Percentiles rank a stretch among this genome's conserved stretches.
phyloP scores from a whole-genome alignment of 2,113 vertebrate genomes.

The Melanerpes formicivorus region DNA sequence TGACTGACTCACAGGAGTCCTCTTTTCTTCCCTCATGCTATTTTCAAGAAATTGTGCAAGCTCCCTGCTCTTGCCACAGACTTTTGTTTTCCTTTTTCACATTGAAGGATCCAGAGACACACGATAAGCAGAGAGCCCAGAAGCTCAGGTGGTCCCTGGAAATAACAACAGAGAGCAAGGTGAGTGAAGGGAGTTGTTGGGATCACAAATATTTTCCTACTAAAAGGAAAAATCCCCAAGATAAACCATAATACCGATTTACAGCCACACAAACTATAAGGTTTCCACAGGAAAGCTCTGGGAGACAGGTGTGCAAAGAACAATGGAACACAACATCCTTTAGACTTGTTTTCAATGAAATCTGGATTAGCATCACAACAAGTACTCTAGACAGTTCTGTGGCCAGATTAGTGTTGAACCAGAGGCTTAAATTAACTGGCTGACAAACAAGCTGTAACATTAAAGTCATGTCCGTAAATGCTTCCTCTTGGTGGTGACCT shows the following conservation, averaged over 20 bases:
- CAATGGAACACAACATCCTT: neutral
- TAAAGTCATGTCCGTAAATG: neutral
- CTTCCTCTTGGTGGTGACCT: neutral
- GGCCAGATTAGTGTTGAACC: neutral
- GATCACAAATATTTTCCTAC: neutral
- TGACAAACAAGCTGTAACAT: neutral
- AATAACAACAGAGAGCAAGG: neutral
- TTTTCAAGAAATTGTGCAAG: neutral
- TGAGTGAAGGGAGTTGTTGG: neutral
- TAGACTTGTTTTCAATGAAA: neutral
- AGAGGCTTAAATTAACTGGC: neutral
- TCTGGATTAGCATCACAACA: neutral
- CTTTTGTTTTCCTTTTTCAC: neutral
- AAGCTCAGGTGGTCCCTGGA: neutral
- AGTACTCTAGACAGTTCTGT: neutral
- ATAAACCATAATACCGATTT: neutral
- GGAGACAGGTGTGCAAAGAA: neutral
- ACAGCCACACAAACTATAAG: neutral
- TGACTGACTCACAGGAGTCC: neutral
- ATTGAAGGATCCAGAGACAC: neutral
- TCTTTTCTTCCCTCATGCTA: neutral
- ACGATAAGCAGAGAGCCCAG: neutral
- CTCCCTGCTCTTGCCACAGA: neutral
- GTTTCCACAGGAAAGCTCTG: neutral
- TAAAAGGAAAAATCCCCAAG: neutral